Base-by-base conservation (phyloP, 1,140 invertebrate genomes). In the Saccostrea cuccullata region DNA sequence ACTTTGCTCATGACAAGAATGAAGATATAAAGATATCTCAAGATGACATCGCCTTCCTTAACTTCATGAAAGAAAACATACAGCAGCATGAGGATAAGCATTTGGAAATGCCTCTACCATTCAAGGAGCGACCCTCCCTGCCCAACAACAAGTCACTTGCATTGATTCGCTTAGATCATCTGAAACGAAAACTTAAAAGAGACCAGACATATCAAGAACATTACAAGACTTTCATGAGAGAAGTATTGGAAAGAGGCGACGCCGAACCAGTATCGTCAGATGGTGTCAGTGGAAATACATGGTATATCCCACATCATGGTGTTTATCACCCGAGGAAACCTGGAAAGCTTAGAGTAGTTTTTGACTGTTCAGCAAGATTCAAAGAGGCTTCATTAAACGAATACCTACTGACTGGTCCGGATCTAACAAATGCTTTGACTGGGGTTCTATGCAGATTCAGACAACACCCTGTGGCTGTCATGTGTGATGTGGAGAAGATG, bases 261-360 rank as follows among this genome's bases (percentile, higher is more conserved):
- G 86, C 86, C 15, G 90, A 90, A 70, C 26, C 12, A 15, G 86
- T 90, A 0, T n/a, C 55, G 0, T 55, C 55, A n/a, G n/a, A n/a
- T n/a, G n/a, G n/a, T n/a, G n/a, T n/a, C n/a, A n/a, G n/a, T n/a
- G n/a, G n/a, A n/a, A 2, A n/a, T 15, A 20, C 13, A 15, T 91
- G 91, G 89, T 93, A 92, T 83, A 86, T 94, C 8, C 91, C 93
- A 0, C 91, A 93, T 67, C 91, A 92, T 86, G 89, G 82, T 3
- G 92, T 93, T 4, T 88, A 87, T 26, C 89, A 91, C 58, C 88
- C 91, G 9, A 87, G 90, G 23, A 93, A 93, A 55, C 88, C 86
- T 17, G 86, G 84, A 0, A 94, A 93, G 86, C 17, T 93, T 4
- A 15, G n/a, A n/a, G n/a, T 94, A 0, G 93, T 94, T 0, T 93